Conservation (phyloP, 2,797 vertebrate genomes). For the Silurus aristotelis region DNA sequence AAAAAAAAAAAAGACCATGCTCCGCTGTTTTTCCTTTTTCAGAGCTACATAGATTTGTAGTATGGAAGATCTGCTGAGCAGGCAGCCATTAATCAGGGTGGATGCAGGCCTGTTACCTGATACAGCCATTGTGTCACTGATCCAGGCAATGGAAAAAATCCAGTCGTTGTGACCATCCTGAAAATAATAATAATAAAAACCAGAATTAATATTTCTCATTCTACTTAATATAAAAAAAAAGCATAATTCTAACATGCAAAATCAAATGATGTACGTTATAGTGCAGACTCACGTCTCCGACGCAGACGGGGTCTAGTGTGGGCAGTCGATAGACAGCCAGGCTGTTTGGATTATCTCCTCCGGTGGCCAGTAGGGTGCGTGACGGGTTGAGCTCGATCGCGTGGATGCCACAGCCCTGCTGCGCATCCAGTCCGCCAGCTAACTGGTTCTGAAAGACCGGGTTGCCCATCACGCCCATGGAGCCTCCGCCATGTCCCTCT, state of each 20-base stretch:
- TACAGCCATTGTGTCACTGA: conserved; percentile 96
- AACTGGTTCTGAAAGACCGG: conserved; percentile 64
- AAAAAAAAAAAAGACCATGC: not conserved
- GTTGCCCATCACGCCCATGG: conserved; percentile 52
- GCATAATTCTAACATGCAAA: not conserved
- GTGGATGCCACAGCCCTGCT: conserved; percentile 96
- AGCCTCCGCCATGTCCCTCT: conserved; percentile 70
- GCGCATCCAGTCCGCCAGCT: conserved; percentile 76
- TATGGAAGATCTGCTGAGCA: not conserved
- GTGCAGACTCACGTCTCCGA: conserved; percentile 90
- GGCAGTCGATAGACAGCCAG: conserved; percentile 94
- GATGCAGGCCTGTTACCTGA: conserved; percentile 81
- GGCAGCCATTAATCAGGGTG: not conserved
- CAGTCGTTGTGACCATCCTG: conserved; percentile 97
- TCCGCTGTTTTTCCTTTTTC: not conserved
- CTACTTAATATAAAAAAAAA: not conserved
- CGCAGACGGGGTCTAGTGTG: conserved; percentile 94
- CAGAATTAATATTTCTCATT: not conserved
- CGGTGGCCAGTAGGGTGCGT: conserved; percentile 89
- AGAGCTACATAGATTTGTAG: not conserved
- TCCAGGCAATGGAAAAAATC: conserved; percentile 99
- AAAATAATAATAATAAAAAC: conserved; percentile 45
- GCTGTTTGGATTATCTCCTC: conserved; percentile 98
- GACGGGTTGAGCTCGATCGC: conserved; percentile 96
- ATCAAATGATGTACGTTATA: not conserved